Percentiles rank a stretch among this genome's conserved stretches.
Conservation (phyloP, 2,888 invertebrate species). For the Tipula helvola region DNA sequence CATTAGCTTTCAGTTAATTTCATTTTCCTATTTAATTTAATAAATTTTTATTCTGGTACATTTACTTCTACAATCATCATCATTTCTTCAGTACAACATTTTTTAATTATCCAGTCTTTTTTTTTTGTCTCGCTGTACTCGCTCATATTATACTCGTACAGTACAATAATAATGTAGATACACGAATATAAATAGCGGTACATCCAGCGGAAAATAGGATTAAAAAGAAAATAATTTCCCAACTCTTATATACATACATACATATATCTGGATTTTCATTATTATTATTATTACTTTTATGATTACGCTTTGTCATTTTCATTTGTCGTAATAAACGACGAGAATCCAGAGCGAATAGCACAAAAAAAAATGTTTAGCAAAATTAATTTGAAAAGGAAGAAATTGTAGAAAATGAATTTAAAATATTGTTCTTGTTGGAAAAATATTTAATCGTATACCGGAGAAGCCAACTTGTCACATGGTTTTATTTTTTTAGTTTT, state of each 20-base stretch:
- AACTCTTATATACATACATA: not conserved
- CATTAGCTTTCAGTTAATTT: not conserved
- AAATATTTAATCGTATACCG: not conserved
- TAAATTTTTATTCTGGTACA: not conserved
- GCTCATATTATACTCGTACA: not conserved
- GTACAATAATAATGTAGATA: not conserved
- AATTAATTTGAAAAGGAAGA: not conserved
- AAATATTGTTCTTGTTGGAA: not conserved
- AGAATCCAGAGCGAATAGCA: not conserved
- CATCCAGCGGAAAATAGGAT: not conserved
- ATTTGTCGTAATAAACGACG: not conserved
- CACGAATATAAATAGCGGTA: not conserved
- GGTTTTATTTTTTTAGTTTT: not conserved
- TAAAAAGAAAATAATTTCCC: not conserved
- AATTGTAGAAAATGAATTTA: not conserved
- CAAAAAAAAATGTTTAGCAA: not conserved
- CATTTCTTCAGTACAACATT: not conserved
- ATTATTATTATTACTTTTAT: not conserved
- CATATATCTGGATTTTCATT: not conserved
- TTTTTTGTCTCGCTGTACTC: not conserved
- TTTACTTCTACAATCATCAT: not conserved
- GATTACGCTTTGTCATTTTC: not conserved
- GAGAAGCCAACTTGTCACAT: not conserved
- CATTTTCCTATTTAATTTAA: not conserved
- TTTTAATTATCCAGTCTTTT: not conserved